Percentiles rank a stretch among this genome's conserved stretches.
Conservation (phyloP, 2,797 vertebrate genomes). For the Urosaurus nigricauda region DNA sequence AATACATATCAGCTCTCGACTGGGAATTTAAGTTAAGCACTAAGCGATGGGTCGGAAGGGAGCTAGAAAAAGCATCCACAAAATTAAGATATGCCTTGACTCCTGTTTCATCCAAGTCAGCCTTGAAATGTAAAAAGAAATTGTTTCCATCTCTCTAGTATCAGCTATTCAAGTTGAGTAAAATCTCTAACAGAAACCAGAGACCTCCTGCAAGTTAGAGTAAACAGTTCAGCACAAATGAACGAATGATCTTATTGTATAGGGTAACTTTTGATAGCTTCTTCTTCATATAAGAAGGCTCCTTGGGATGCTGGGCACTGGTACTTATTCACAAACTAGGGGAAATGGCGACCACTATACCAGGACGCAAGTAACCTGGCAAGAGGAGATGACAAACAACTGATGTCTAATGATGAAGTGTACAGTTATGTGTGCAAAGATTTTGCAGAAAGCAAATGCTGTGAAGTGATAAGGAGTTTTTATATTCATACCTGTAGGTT, state of each 20-base stretch:
- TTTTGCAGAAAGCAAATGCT: neutral
- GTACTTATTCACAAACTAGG: no score
- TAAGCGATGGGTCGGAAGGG: neutral
- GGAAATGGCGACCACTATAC: neutral
- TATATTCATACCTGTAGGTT: conserved; percentile 1
- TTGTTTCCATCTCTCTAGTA: neutral
- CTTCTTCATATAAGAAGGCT: neutral
- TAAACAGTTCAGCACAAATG: neutral
- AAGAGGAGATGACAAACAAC: neutral
- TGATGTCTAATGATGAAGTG: neutral
- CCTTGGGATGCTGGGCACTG: no score
- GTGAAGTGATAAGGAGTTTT: neutral
- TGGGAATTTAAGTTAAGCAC: neutral
- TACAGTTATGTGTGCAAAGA: neutral
- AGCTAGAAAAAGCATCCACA: neutral
- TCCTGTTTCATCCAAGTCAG: neutral
- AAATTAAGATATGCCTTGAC: neutral
- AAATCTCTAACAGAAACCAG: neutral
- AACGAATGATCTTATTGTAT: neutral
- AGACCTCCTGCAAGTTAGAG: neutral
- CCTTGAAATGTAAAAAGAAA: neutral
- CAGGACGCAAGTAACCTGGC: neutral
- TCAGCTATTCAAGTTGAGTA: neutral
- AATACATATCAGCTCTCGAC: neutral
- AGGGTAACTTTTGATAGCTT: neutral